Conservation (phyloP, 2,888 invertebrate genomes). For the Mylabris sibirica region DNA sequence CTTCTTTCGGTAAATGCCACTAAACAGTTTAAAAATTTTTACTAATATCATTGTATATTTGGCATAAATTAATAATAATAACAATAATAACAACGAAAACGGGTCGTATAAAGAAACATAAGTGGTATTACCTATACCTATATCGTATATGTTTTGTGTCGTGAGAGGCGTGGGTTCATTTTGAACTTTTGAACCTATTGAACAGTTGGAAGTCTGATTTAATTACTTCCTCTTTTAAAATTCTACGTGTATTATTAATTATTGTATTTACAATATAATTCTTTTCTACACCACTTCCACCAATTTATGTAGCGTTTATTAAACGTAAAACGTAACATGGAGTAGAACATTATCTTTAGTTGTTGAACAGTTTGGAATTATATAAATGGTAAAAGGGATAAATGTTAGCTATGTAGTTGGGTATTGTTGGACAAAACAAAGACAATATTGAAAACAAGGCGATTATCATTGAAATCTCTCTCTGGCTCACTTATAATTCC, state of each 20-base stretch:
- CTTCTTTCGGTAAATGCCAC: not conserved
- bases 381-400: conserved; percentile 3
- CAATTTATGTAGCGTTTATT: conserved; percentile 2
- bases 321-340: not conserved
- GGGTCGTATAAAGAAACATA: not conserved
- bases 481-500: conserved; percentile 3
- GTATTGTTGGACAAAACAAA: conserved; percentile 19
- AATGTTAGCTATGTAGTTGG: conserved; percentile 15
- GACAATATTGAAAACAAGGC: conserved; percentile 16
- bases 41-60: not conserved
- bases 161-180: conserved; percentile 10
- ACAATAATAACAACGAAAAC: not conserved
- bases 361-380: conserved; percentile 4
- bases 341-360: not conserved
- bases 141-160: not conserved
- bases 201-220: conserved; percentile 10
- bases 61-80: not conserved
- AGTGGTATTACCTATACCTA: too few species aligned
- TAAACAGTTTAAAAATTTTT: not conserved
- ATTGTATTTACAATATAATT: not conserved
- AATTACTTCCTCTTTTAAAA: conserved; percentile 10
- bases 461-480: not conserved
- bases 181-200: conserved; percentile 10
- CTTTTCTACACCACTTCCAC: not conserved
- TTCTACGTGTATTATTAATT: not conserved